Base-by-base conservation (phyloP, 2,797 vertebrate genomes). In the Brachyalestes nurse region DNA sequence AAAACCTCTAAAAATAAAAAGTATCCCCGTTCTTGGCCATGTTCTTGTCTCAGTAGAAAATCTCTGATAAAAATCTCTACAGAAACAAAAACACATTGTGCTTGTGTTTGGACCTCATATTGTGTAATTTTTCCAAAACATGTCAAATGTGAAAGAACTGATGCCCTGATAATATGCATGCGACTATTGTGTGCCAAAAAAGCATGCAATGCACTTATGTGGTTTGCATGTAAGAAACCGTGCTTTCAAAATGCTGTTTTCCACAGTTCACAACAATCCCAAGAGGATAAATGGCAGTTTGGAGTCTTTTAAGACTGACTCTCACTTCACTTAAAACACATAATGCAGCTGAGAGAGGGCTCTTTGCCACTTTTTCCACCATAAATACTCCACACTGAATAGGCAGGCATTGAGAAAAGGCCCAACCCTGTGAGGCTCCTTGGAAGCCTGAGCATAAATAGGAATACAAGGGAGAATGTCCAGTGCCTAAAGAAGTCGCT, bases 381-480 rank as follows among this genome's bases (percentile, higher is more conserved):
- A 82, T 84, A 86, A 82, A 86, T 84, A 82, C 80, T 78, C 77
- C 77, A 78, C 28, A 66, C 64, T 84, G 72, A 86, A 86, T 78
- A 76, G 78, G 70, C 78, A 81, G 74, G 74, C 71, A 53, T 57
- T 80, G 75, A 66, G 74, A 82, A 82, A 72, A 81, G 73, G 73
- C 58, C 55, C 34, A 21, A 34, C 67, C 80, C 74, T 75, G 34
- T 57, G 74, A 77, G 74, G 57, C 74, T 77, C 34, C 34, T 67
- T 53, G 67, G 40, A 65, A 82, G 73, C 72, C 60, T 83, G 58
- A 66, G 71, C 49, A 84, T 40, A 80, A 70, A 73, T 12, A 81
- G 42, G 53, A 49, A 61, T 38, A 66, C 57, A 72, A 34, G 73
- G 34, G 51, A 25, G 38, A 78, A 14, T 12, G 80, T 79, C 80